Base-by-base conservation (phyloP, 2,113 vertebrate genomes). In the Dolichotis patagonum region DNA sequence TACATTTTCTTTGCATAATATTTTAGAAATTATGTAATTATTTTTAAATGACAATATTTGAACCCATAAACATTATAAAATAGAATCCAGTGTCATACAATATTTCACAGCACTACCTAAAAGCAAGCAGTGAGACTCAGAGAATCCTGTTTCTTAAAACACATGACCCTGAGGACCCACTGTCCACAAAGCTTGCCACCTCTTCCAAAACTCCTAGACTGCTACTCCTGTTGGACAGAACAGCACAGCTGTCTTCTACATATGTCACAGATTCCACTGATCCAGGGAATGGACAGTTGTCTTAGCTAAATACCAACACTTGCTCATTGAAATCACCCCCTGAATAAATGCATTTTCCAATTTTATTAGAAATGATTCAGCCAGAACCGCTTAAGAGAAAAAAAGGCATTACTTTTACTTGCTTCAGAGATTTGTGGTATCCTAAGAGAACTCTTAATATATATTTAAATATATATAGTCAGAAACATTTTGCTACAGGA, bases 401-500 rank as follows among this genome's bases (percentile, higher is more conserved):
- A 97, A 60, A 7, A 85, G 0, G 1, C 60, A 60, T 78, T 91
- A 77, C 22, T 91, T 52, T 54, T 88, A 43, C 41, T 90, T 90
- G 22, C 56, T 95, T 80, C 65, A 77, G 62, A 90, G 58, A 91
- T 85, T 71, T 85, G 14, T 83, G 49, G 46, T 94, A 54, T 19
- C 20, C 41, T 65, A 77, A 75, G 60, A 96, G 28, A 90, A 41
- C 87, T 43, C 32, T 93, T 71, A 87, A 19, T 65, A 82, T 20
- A 77, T 56, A 71, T 91, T 96, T 88, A 88, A 54, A 96, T 95
- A 96, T 90, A 78, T 41, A 86, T 97, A 63, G 80, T 80, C 62
- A 91, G 94, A 97, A 98, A 96, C 2, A 20, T 98, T 97, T 97
- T 97, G 90, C 95, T 96, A 84, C 95, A 99, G 99, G 99, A 99